These are phyloP conservation scores for Acheta domesticus DNA, from an alignment of 2,888 invertebrate genomes.

Conservation along the genomic window DNA sequence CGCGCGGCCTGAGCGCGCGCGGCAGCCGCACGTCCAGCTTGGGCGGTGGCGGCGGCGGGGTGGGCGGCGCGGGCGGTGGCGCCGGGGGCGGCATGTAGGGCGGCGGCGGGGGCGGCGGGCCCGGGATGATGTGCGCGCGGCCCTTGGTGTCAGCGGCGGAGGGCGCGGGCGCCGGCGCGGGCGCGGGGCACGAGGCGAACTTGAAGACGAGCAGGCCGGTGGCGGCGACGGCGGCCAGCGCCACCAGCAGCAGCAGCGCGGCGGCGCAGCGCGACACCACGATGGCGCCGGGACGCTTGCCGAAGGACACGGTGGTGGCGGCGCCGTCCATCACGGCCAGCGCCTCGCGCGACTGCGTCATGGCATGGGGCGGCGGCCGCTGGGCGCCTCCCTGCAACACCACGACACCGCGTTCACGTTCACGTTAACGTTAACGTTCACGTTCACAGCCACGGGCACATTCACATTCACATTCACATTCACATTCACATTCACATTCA, in stretches of 20 bases:
- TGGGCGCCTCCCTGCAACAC: background rate
- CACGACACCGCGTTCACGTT: too few species aligned
- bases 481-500: too few species aligned
- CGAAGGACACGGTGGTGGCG: constrained; percentile 59
- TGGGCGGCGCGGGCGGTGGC: constrained; percentile 44
- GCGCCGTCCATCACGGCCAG: constrained; percentile 58
- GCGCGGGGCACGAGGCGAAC: constrained; percentile 63
- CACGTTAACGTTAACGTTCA: too few species aligned
- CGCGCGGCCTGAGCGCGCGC: constrained; percentile 61
- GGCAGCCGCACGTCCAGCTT: constrained; percentile 65
- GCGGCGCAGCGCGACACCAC: constrained; percentile 61
- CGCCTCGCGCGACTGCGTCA: constrained; percentile 50
- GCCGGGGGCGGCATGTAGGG: constrained; percentile 12
- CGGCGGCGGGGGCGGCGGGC: constrained; percentile 11
- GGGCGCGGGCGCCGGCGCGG: constrained; percentile 43
- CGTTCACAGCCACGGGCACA: too few species aligned
- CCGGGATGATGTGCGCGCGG: constrained; percentile 44
- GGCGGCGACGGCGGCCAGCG: constrained; percentile 62
- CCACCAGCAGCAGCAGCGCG: constrained; percentile 60
- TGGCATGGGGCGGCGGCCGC: constrained; percentile 34
- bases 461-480: too few species aligned
- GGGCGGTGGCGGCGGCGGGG: constrained; percentile 21
- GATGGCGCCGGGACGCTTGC: constrained; percentile 60
- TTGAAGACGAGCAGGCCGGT: constrained; percentile 75
- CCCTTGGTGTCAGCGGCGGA: constrained; percentile 40